These are phyloP conservation scores for Leptinotarsa texana DNA, from an alignment of 1,140 invertebrate species.

Conservation along the genomic window DNA sequence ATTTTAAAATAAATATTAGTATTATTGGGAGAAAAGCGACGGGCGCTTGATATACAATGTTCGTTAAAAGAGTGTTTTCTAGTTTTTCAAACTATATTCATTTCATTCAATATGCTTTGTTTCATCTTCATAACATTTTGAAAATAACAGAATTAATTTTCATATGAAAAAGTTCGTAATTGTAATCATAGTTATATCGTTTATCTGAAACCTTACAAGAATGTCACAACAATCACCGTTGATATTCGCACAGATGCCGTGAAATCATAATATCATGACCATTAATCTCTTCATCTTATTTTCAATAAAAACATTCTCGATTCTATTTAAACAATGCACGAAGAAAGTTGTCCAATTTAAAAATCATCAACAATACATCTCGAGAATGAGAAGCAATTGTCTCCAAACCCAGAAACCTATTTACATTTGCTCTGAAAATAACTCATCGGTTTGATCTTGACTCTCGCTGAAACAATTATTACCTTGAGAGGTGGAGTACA, in stretches of 20 bases:
- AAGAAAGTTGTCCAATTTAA: constrained; percentile 6
- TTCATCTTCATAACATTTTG: no score
- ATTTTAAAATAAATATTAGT: no score
- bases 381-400: constrained; percentile 1
- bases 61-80: no score
- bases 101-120: no score
- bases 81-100: no score
- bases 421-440: constrained; percentile 4
- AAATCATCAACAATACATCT: constrained; percentile 4
- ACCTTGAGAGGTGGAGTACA: background rate
- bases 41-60: no score
- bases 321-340: background rate
- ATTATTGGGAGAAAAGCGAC: no score
- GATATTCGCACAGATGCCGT: background rate
- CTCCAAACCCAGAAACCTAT: background rate
- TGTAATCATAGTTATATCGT: no score
- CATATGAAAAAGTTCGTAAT: no score
- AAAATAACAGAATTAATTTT: no score
- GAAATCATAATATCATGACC: background rate
- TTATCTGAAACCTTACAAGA: background rate
- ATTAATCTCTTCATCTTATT: background rate
- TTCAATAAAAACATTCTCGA: constrained; percentile 6
- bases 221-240: background rate
- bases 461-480: background rate
- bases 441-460: background rate